phyloP scores from a whole-genome alignment of 2,888 invertebrate genomes.

The Melanophora roralis region DNA sequence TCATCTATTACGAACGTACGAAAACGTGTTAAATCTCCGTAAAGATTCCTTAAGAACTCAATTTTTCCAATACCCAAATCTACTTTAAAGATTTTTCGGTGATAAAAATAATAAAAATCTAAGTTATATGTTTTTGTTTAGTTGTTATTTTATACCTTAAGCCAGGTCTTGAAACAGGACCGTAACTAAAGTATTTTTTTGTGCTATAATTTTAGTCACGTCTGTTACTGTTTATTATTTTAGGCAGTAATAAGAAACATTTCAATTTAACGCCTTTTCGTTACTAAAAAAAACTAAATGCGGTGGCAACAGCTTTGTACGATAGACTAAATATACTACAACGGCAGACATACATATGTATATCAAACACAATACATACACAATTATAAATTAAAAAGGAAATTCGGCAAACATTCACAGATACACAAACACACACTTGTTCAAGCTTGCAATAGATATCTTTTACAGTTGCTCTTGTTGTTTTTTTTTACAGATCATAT shows the following conservation, averaged over 20 bases:
- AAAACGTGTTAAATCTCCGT: too few relatives aligned
- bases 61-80: too few relatives aligned
- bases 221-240: not conserved
- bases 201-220: not conserved
- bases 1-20: too few relatives aligned
- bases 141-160: too few relatives aligned
- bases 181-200: not conserved
- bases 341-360: not conserved
- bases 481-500: not conserved
- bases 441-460: not conserved
- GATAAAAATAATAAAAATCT: too few relatives aligned
- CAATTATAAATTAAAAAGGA: slow-evolving; percentile 25
- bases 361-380: too few relatives aligned
- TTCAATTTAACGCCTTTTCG: slow-evolving; percentile 34
- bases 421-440: slow-evolving; percentile 19
- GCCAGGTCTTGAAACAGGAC: too few relatives aligned
- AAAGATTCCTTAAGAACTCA: too few relatives aligned
- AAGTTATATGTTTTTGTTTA: too few relatives aligned
- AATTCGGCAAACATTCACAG: not conserved
- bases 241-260: slow-evolving; percentile 22
- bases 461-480: not conserved
- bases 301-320: slow-evolving; percentile 47
- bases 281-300: not conserved
- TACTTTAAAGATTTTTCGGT: too few relatives aligned
- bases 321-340: not conserved